phyloP scores from a whole-genome alignment of 2,888 invertebrate genomes.

The Exocentrus adspersus region DNA sequence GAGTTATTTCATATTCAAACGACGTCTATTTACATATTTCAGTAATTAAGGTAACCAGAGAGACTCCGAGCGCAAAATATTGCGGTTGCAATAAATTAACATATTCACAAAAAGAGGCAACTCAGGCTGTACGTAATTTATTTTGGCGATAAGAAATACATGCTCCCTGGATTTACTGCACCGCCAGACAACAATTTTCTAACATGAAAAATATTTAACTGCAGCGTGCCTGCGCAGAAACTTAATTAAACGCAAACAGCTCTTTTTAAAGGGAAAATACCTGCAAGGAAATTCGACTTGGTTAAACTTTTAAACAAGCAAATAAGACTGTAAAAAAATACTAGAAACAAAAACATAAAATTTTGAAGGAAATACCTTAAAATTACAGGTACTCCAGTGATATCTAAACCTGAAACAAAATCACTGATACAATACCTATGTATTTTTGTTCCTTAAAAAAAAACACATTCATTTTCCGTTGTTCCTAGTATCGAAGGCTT shows the following conservation, averaged over 20 bases:
- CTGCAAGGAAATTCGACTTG: too few species aligned
- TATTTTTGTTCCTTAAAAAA: too few species aligned
- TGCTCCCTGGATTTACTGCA: constrained; percentile 50
- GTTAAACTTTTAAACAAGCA: too few species aligned
- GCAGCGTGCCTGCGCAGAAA: constrained; percentile 35
- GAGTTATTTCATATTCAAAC: constrained; percentile 57
- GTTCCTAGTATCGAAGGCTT: too few species aligned
- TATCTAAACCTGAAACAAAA: too few species aligned
- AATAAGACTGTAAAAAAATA: too few species aligned
- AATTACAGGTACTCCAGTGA: too few species aligned
- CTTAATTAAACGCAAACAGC: background rate
- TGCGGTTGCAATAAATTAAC: constrained; percentile 54
- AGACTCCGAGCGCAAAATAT: constrained; percentile 52
- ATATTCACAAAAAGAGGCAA: constrained; percentile 55
- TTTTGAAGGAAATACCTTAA: too few species aligned
- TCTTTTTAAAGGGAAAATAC: background rate
- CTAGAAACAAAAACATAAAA: too few species aligned
- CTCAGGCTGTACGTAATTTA: constrained; percentile 50
- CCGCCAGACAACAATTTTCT: constrained; percentile 48
- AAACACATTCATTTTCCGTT: too few species aligned
- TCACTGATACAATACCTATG: too few species aligned
- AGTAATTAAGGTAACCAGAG: constrained; percentile 59
- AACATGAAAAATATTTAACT: constrained; percentile 53
- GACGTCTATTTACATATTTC: constrained; percentile 60
- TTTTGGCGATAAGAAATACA: constrained; percentile 56